These are phyloP conservation scores for Pseudococcus longispinus DNA, from an alignment of 2,888 invertebrate genomes.

Conservation along the genomic window DNA sequence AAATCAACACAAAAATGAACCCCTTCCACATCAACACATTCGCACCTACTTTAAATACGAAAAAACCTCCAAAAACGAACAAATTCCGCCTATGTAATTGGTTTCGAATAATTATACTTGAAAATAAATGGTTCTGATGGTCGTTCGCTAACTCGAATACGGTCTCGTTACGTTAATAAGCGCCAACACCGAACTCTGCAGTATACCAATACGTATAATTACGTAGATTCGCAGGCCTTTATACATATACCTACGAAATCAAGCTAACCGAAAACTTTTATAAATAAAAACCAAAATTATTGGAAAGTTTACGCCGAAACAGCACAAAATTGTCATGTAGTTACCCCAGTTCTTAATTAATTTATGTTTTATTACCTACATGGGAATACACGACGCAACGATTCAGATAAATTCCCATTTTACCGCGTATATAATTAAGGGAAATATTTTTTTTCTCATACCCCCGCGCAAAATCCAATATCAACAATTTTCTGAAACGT, in stretches of 20 bases:
- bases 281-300: slow-evolving; percentile 19
- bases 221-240: not conserved
- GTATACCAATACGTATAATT: not conserved
- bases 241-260: not conserved
- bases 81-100: not conserved
- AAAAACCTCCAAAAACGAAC: not conserved
- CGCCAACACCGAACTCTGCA: not conserved
- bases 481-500: not conserved
- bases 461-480: not conserved
- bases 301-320: slow-evolving; percentile 1
- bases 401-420: slow-evolving; percentile 16
- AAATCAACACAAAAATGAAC: too few relatives aligned
- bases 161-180: not conserved
- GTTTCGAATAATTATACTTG: not conserved
- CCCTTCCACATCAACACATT: too few relatives aligned
- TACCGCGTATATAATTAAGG: not conserved
- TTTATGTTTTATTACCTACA: slow-evolving; percentile 35
- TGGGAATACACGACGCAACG: not conserved
- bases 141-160: not conserved
- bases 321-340: slow-evolving; percentile 8
- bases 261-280: slow-evolving; percentile 10
- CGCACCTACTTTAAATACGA: too few relatives aligned
- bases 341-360: slow-evolving; percentile 41
- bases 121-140: not conserved
- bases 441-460: not conserved